Evolutionary conservation across 2,797 vertebrate species (phyloP), one percentile per base, ranked within the genome.

Genomic region (Lycodopsis pacificus): DNA sequence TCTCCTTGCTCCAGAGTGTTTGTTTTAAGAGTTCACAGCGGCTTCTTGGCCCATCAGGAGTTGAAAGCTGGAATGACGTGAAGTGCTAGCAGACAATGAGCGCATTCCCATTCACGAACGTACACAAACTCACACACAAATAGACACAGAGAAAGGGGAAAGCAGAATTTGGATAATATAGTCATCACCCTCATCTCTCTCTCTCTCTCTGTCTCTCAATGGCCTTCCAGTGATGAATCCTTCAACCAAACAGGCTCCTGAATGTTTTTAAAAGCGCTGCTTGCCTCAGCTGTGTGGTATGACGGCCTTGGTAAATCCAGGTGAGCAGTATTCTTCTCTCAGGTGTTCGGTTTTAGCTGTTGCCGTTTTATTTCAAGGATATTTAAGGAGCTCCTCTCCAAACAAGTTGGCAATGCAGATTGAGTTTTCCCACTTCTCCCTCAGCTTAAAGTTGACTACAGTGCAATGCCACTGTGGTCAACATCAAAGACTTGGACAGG

Each of bases 1-100:
- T 80, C 69, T 83, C 44, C 36, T 74, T 22, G 22, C 73, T 81
- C 40, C 77, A 7, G n/a, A 22, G 53, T 91, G 84, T 93, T 93
- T 93, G 83, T 81, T 80, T 71, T 88, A 79, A 76, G 81, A 90
- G 88, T 90, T 87, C 81, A 87, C 86, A 77, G 82, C 79, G 87
- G 65, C 81, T 84, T 88, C 71, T 73, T 25, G 63, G 76, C 62
- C 80, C 71, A 65, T 77, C 10, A 61, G 74, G 72, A 83, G 64
- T 70, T 86, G 76, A 85, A 86, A 80, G 76, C 58, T 83, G 80
- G 70, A 90, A 87, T 89, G 82, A 82, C 49, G 79, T 71, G 36
- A 81, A 80, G 80, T 73, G 58, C 57, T 58, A 46, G 71, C 62
- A 76, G 80, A 65, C 59, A 51, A 73, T 71, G 58, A 67, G 17